A percentile compares a stretch with the other conserved stretches of the same genome.
Evolutionary conservation across 2,113 vertebrate genomes (phyloP).

Genomic region (Antechinus stuartii): DNA sequence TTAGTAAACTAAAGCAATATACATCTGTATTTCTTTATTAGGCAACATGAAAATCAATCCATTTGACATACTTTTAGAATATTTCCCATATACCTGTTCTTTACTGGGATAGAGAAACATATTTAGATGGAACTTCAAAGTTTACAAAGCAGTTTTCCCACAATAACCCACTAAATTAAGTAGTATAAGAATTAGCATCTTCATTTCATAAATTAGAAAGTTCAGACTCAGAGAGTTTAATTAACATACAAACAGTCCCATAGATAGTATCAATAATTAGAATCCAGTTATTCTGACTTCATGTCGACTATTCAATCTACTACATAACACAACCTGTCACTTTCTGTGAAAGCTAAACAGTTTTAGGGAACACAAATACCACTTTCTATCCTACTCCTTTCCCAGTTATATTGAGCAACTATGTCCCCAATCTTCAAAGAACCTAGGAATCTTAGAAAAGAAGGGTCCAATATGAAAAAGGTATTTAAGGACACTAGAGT

Average conservation of each 20-base stretch:
- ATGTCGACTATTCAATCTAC: neutral
- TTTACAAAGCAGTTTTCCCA: neutral
- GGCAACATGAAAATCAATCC: neutral
- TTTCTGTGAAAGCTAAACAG: neutral
- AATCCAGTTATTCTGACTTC: neutral
- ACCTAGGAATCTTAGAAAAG: neutral
- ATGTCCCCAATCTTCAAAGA: neutral
- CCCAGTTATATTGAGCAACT: neutral
- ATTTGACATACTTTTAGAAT: neutral
- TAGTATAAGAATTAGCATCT: neutral
- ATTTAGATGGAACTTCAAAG: neutral
- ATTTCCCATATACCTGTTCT: neutral
- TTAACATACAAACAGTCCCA: neutral
- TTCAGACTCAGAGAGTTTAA: neutral
- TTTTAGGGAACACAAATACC: neutral
- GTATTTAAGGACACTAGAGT: neutral
- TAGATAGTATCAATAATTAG: neutral
- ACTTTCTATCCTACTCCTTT: neutral
- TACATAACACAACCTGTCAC: neutral
- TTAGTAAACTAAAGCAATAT: neutral
- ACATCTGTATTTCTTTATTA: neutral
- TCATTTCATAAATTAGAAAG: neutral
- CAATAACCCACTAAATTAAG: neutral
- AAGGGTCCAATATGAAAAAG: neutral
- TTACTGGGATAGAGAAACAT: neutral